Conservation (phyloP, 2,888 invertebrate genomes). For the Andrena chrysosceles region DNA sequence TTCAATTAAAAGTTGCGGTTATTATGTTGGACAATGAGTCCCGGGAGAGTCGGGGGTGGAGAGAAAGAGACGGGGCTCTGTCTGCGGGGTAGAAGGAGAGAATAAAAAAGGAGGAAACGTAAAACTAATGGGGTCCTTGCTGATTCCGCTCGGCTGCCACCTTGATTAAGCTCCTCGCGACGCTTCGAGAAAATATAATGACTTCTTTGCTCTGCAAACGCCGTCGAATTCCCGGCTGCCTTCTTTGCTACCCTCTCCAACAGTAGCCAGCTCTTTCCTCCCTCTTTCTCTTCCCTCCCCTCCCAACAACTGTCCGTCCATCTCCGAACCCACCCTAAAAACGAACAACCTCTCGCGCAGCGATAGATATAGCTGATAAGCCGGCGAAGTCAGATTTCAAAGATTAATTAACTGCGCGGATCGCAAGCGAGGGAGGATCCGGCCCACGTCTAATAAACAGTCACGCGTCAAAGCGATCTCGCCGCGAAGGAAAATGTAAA, state of each 20-base stretch:
- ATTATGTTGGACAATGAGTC: constrained; percentile 84
- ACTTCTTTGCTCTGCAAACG: constrained; percentile 81
- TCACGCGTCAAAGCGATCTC: constrained; percentile 47
- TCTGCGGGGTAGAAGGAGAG: constrained; percentile 56
- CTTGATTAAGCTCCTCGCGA: constrained; percentile 84
- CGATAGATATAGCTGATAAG: background rate
- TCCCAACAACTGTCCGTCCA: constrained; percentile 25
- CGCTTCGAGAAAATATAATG: constrained; percentile 84
- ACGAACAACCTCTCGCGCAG: background rate
- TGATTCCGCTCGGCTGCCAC: constrained; percentile 84
- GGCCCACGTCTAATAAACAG: constrained; percentile 24
- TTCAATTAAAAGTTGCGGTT: constrained; percentile 84
- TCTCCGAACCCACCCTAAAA: background rate
- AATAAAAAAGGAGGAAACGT: constrained; percentile 73
- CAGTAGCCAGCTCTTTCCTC: background rate
- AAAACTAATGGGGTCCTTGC: constrained; percentile 84
- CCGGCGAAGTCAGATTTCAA: constrained; percentile 37
- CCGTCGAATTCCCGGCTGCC: constrained; percentile 67
- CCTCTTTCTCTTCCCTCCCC: constrained; percentile 17
- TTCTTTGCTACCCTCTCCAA: constrained; percentile 27
- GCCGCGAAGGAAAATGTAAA: constrained; percentile 16
- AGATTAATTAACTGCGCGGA: constrained; percentile 40
- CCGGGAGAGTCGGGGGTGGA: constrained; percentile 56
- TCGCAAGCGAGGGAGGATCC: background rate
- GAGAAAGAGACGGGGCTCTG: constrained; percentile 36